Evolutionary conservation across 1,140 invertebrate species (phyloP).

Genomic region (Drosophila novamexicana): DNA sequence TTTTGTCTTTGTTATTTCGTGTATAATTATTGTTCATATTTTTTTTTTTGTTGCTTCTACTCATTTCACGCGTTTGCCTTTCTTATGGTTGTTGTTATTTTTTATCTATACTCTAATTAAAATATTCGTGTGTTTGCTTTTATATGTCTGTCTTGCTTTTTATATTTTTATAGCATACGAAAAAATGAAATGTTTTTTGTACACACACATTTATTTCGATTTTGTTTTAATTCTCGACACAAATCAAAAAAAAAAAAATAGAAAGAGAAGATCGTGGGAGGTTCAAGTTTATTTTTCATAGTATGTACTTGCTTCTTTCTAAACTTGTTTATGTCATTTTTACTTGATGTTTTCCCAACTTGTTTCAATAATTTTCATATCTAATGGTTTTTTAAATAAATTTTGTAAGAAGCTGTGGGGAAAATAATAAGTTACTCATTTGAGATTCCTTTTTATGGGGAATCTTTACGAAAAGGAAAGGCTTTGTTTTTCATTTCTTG

Average conservation of each 20-base stretch:
- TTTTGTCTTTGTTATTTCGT: slow-evolving; percentile 54
- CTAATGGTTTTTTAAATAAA: too few relatives aligned
- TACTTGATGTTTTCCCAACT: too few relatives aligned
- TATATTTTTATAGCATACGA: slow-evolving; percentile 55
- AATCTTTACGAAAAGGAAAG: too few relatives aligned
- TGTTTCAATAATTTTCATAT: too few relatives aligned
- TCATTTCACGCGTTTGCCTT: slow-evolving; percentile 43
- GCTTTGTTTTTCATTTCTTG: not conserved
- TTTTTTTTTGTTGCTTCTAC: slow-evolving; percentile 54
- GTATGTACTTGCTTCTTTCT: slow-evolving; percentile 1
- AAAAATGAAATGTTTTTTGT: slow-evolving; percentile 13
- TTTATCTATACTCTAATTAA: slow-evolving; percentile 82
- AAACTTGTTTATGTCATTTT: not conserved
- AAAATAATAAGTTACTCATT: too few relatives aligned
- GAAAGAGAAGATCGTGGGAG: slow-evolving; percentile 21
- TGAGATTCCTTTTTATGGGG: too few relatives aligned
- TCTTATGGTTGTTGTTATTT: slow-evolving; percentile 45
- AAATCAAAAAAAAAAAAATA: slow-evolving; percentile 18
- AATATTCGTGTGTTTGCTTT: slow-evolving; percentile 73
- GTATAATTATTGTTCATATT: slow-evolving; percentile 79
- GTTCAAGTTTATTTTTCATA: slow-evolving; percentile 2
- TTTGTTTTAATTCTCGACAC: slow-evolving; percentile 14
- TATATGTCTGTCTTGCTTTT: slow-evolving; percentile 41
- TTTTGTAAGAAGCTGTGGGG: too few relatives aligned
- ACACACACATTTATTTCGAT: slow-evolving; percentile 20